Conservation (phyloP, 2,888 invertebrate genomes). For the Oligia strigilis region DNA sequence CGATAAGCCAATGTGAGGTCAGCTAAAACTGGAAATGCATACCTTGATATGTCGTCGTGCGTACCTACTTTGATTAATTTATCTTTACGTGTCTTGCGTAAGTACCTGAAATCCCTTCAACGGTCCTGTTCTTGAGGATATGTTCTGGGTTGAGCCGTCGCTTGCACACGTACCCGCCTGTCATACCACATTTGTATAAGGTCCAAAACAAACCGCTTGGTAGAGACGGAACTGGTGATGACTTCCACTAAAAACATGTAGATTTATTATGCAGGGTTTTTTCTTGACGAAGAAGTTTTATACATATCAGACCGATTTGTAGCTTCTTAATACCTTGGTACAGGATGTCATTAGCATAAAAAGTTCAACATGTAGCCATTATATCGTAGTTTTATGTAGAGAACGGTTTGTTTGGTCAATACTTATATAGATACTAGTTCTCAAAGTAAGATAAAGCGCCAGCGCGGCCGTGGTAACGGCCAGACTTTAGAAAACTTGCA, state of each 20-base stretch:
- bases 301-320: background rate
- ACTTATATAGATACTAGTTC: background rate
- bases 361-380: background rate
- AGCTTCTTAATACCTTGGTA: background rate
- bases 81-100: slow-evolving; percentile 22
- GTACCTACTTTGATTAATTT: background rate
- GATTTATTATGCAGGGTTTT: background rate
- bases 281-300: background rate
- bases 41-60: background rate
- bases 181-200: slow-evolving; percentile 91
- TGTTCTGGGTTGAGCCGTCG: slow-evolving; percentile 84
- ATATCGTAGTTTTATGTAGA: background rate
- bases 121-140: slow-evolving; percentile 91
- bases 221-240: slow-evolving; percentile 91
- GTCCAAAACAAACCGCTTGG: slow-evolving; percentile 94
- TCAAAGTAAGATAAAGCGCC: background rate
- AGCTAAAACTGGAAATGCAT: background rate
- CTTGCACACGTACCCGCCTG: slow-evolving; percentile 93
- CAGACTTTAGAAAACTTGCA: background rate
- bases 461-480: background rate
- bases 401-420: background rate
- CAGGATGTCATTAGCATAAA: background rate
- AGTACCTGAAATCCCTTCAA: slow-evolving; percentile 90
- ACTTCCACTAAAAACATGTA: slow-evolving; percentile 91
- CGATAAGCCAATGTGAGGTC: too few relatives aligned